Evolutionary conservation across 2,888 invertebrate genomes (phyloP), one percentile per base, ranked within the genome.

Genomic region (Leptopilina drosophilae): DNA sequence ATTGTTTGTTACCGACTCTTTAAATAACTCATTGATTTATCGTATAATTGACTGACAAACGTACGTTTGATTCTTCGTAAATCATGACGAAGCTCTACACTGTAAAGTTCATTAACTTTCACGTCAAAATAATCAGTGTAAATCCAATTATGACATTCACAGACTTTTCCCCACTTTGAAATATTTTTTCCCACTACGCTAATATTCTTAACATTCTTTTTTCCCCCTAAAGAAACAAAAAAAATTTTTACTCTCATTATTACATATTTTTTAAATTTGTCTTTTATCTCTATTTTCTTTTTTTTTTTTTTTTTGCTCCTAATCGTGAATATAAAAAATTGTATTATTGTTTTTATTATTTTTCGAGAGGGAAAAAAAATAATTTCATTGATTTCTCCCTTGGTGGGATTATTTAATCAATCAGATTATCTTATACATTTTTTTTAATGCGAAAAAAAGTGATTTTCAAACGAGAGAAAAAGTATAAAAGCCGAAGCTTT

Each of bases 21-120:
- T 53, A 53, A 69, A 49, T 69, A 20, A 14, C 7, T 53, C 26
- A 69, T 69, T 69, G 49, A 69, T 69, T 53, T 69, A 62, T 62
- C 20, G 62, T 42, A 42, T 62, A 62, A 62, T 62, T 62, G 20
- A 62, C 20, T 62, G 15, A 69, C 26, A 49, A 53, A 49, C 49
- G 26, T 14, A 69, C 26, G 20, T 49, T n/a, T 26, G 26, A 26
- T 26, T 69, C 26, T 69, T 69, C 53, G 49, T 53, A 26, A 9
- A 53, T 26, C 53, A 49, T 69, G 14, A 33, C 33, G 33, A 12
- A 49, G 9, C 49, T 26, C 2, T 69, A 20, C 49, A 49, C 42
- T 42, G 42, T 42, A 11, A 53, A 69, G 33, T 53, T 49, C 53
- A 46, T 69, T 69, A 26, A 53, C 14, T 33, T 8, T 26, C 20